Percentiles rank a stretch among this genome's conserved stretches.
Conservation (phyloP, 2,888 invertebrate genomes). For the Eupelmus urozonus region DNA sequence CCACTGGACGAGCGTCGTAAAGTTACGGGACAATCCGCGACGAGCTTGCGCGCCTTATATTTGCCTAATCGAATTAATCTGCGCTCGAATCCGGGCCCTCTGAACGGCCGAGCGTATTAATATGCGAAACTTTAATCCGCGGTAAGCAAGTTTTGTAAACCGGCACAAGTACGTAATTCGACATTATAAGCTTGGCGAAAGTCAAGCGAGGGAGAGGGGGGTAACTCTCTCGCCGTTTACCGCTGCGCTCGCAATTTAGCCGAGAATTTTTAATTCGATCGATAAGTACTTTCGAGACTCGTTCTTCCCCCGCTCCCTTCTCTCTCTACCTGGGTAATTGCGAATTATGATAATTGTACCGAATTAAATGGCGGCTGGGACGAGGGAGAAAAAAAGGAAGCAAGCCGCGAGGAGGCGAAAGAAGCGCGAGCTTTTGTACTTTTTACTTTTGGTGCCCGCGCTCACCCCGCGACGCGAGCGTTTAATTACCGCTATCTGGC, state of each 20-base stretch:
- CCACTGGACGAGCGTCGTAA: conserved; percentile 16
- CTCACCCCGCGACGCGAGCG: conserved; percentile 61
- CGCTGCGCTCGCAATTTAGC: conserved; percentile 12
- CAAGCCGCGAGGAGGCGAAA: conserved; percentile 20
- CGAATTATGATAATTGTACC: conserved; percentile 53
- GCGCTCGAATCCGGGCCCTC: not conserved
- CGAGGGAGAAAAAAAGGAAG: conserved; percentile 12
- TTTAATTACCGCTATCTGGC: conserved; percentile 77
- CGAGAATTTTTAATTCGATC: conserved; percentile 41
- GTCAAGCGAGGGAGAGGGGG: too few relatives aligned
- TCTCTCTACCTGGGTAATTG: conserved; percentile 25
- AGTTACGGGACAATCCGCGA: conserved; percentile 35
- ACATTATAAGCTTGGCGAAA: conserved; percentile 9
- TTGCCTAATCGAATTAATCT: conserved; percentile 48
- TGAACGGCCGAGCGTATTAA: not conserved
- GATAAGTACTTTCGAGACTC: conserved; percentile 42
- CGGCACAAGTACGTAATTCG: conserved; percentile 10
- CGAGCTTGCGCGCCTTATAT: conserved; percentile 30
- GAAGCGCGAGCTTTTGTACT: conserved; percentile 34
- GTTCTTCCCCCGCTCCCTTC: not conserved
- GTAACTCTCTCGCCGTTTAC: not conserved
- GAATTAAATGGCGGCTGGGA: conserved; percentile 41
- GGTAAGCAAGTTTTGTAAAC: conserved; percentile 18
- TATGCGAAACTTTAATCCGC: conserved; percentile 17
- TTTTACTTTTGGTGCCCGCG: conserved; percentile 58